Conservation (phyloP, 2,113 vertebrate species). For the Muntiacus muntjak region DNA sequence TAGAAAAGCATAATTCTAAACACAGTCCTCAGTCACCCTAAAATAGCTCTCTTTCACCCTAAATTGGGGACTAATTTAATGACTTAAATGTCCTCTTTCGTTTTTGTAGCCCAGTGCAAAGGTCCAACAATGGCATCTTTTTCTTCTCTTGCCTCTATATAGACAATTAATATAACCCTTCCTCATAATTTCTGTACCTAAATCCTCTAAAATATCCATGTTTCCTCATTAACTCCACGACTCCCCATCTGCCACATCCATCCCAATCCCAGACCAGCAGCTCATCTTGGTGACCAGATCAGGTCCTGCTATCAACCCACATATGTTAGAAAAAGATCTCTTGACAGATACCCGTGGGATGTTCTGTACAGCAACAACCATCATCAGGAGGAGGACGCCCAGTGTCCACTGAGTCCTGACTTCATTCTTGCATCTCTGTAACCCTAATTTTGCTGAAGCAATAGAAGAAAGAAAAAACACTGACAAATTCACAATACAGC, state of each 20-base stretch:
- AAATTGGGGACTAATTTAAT: background rate
- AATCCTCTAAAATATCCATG: background rate
- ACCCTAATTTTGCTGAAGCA: background rate
- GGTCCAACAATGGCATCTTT: background rate
- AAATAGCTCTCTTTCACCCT: background rate
- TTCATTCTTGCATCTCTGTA: background rate
- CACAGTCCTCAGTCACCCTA: background rate
- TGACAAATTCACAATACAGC: background rate
- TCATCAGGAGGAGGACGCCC: background rate
- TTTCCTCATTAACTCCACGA: background rate
- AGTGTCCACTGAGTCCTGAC: background rate
- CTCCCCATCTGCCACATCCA: background rate
- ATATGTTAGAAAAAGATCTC: background rate
- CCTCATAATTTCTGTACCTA: background rate
- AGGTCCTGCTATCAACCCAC: background rate
- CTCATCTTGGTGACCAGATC: background rate
- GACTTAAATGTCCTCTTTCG: background rate
- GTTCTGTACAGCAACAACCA: background rate
- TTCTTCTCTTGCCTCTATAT: background rate
- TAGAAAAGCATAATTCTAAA: background rate
- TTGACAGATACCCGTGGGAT: accelerated
- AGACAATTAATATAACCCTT: background rate
- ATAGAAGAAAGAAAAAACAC: background rate
- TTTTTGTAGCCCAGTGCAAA: background rate
- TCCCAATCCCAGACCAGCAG: background rate